Evolutionary conservation across 2,888 invertebrate genomes (phyloP).

Genomic region (Parnassius orleans): DNA sequence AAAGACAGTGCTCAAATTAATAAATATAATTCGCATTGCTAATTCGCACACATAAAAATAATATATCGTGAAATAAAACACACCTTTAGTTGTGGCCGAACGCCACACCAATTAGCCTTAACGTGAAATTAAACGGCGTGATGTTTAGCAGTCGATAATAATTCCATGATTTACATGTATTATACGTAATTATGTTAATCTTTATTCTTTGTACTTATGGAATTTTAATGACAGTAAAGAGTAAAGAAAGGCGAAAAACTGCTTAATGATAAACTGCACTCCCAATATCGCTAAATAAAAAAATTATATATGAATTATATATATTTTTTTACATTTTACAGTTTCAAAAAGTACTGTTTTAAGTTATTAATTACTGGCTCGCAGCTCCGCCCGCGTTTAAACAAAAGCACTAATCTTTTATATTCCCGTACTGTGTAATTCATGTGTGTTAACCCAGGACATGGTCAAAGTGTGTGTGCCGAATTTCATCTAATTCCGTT

Average conservation of each 20-base stretch:
- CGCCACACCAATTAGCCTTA: constrained; percentile 16
- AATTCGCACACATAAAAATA: constrained; percentile 45
- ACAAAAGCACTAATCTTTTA: no score
- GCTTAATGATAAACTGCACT: no score
- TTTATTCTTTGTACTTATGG: constrained; percentile 45
- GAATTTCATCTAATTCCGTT: no score
- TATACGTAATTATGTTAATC: constrained; percentile 48
- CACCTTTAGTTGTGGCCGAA: constrained; percentile 10
- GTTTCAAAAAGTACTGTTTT: no score
- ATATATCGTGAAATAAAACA: constrained; percentile 21
- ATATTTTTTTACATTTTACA: no score
- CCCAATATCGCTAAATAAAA: no score
- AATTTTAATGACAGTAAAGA: constrained; percentile 44
- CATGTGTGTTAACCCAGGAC: no score
- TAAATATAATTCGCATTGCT: constrained; percentile 49
- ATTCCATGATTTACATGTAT: constrained; percentile 46
- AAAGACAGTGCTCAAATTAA: constrained; percentile 9
- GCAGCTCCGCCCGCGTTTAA: no score
- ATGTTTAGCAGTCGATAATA: constrained; percentile 41
- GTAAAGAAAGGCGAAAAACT: constrained; percentile 32
- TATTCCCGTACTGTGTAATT: no score
- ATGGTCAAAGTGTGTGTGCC: no score
- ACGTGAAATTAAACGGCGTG: constrained; percentile 42
- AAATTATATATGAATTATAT: no score
- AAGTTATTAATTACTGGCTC: no score